Base-by-base conservation (phyloP, 2,797 vertebrate genomes). In the Gallirallus australis region DNA sequence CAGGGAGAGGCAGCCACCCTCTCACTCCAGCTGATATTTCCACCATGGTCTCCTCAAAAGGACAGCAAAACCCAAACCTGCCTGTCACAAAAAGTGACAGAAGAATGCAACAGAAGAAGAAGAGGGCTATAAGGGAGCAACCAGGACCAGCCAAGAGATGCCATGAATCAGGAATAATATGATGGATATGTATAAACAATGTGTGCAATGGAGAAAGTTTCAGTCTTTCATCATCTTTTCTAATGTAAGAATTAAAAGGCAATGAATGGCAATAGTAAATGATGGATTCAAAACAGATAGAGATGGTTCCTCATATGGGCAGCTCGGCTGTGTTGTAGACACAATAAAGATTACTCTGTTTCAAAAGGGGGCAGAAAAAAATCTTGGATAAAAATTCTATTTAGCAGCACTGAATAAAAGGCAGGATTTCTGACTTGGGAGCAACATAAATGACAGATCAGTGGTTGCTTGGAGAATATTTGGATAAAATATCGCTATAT, bases 21-120 rank as follows among this genome's bases (percentile, higher is more conserved):
- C 17, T 7, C 0, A 0, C 21, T 61, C 12, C 68, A 86, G 35
- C 31, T 1, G 2, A 6, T 56, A 4, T n/a, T 76, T 37, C 37
- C 24, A 30, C 33, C 23, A 12, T 0, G 0, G 3, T 37, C 4
- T 63, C 11, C 35, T 66, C 30, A 27, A 66, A 83, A 8, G 21
- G 18, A 16, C 27, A 72, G 33, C 19, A 64, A 87, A 90, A 35
- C 11, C 7, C 6, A 3, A 80, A 30, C 0, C 24, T 85, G 31
- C 15, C 14, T 12, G 6, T 14, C 57, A 57, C 28, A 80, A 48
- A 76, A 40, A 40, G 24, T 2, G 7, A 27, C 33, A 70, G 35
- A 73, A 66, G 16, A 50, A 42, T 7, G 4, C 6, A 63, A 40
- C 17, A 37, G 33, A 35, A 65, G n/a, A 70, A 73, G 7, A 33